Evolutionary conservation across 64 coral and sea anemone species (phyloP).

Genomic region (Dendrophyllia cribrosa): DNA sequence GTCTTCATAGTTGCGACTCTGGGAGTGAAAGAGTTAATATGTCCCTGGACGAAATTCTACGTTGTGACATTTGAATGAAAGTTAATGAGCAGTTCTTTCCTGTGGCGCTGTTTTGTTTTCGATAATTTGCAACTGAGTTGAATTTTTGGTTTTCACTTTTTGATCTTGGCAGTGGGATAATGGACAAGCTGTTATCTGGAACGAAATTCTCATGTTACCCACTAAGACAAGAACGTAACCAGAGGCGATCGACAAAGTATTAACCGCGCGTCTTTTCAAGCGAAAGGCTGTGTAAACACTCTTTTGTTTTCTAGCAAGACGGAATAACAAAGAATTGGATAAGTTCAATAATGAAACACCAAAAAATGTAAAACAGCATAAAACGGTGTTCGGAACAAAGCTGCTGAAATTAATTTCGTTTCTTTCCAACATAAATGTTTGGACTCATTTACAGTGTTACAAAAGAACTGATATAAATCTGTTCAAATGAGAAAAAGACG

Average conservation of each 20-base stretch:
- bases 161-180: not conserved
- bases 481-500: not conserved
- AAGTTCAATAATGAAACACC: not conserved
- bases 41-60: too few relatives aligned
- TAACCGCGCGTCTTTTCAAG: conserved; percentile 25
- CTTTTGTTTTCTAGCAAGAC: conserved; percentile 27
- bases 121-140: too few relatives aligned
- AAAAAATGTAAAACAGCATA: conserved; percentile 6
- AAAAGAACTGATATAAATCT: not conserved
- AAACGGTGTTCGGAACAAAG: conserved; percentile 46
- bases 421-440: not conserved
- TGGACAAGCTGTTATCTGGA: conserved; percentile 32
- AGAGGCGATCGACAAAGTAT: conserved; percentile 32
- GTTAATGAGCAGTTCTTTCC: too few relatives aligned
- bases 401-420: not conserved
- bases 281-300: conserved; percentile 39
- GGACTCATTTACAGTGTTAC: not conserved
- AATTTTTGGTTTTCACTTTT: not conserved
- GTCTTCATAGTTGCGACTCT: too few relatives aligned
- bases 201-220: conserved; percentile 49
- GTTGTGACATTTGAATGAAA: too few relatives aligned
- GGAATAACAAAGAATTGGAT: conserved; percentile 29
- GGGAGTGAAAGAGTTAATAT: too few relatives aligned
- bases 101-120: too few relatives aligned
- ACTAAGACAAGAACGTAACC: not conserved